phyloP scores from a whole-genome alignment of 2,888 invertebrate species.

The Nomada fucata region DNA sequence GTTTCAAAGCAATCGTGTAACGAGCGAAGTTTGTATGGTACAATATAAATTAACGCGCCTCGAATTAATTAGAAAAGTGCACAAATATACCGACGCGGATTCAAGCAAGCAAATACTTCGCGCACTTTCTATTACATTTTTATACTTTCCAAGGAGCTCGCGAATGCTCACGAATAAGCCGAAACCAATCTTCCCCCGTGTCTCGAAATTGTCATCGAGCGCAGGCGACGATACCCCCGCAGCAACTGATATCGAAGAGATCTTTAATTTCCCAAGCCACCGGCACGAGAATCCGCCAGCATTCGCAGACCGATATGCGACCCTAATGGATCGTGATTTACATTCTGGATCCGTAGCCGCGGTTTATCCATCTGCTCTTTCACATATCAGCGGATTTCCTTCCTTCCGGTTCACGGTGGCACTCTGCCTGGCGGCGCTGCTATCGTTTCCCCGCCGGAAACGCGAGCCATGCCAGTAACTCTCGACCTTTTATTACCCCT shows the following conservation, averaged over 20 bases:
- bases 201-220: not conserved
- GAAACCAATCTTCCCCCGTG: not conserved
- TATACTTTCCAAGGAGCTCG: no score
- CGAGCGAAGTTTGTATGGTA: no score
- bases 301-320: slow-evolving; percentile 3
- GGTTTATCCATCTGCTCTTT: slow-evolving; percentile 48
- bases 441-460: slow-evolving; percentile 41
- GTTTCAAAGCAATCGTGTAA: no score
- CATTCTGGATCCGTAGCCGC: slow-evolving; percentile 22
- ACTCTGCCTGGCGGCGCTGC: not conserved
- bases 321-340: slow-evolving; percentile 52
- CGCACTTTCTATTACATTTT: no score
- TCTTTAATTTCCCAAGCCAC: slow-evolving; percentile 30
- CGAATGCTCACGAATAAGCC: not conserved
- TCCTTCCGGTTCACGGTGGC: slow-evolving; percentile 36
- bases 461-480: slow-evolving; percentile 9
- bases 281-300: slow-evolving; percentile 8
- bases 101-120: no score
- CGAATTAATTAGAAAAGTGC: no score
- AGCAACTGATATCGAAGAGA: slow-evolving; percentile 5
- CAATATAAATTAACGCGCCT: no score
- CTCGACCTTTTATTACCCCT: slow-evolving; percentile 10
- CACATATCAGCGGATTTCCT: slow-evolving; percentile 44
- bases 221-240: not conserved
- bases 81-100: no score